Base-by-base conservation (phyloP, 2,888 invertebrate species). In the Zaprionus bogoriensis region DNA sequence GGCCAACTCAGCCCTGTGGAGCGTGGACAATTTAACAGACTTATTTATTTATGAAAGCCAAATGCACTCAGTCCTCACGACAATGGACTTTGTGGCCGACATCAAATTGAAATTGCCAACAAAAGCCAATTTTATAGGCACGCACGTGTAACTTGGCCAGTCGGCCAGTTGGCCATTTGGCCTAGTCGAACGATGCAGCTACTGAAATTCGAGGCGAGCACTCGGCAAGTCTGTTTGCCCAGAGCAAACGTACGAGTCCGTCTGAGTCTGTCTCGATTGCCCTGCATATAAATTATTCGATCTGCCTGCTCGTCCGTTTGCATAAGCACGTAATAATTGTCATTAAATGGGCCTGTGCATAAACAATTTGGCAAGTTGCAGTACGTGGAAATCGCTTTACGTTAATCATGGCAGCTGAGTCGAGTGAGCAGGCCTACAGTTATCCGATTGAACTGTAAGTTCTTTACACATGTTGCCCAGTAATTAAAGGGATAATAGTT, bases 11-110 rank as follows among this genome's bases (percentile, higher is more conserved):
- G 51, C 52, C n/a, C 48, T 54, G 17, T 59, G 57, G 48, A 69
- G 47, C 79, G 55, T 67, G 76, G 63, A 75, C 83, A 85, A 78
- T 80, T 80, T 85, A 82, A 78, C 66, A 78, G 72, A 65, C 76
- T 67, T 85, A 75, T 85, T 87, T 80, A 80, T 80, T 80, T 80
- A 80, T 80, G 76, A 87, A 68, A 65, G 52, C 51, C 67, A 75
- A 81, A 71, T 78, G 79, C 86, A 80, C 63, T 87, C 80, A 60
- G 60, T 61, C 55, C 50, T 44, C 58, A 47, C 20, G 59, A 68
- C 85, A 77, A 67, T 60, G 41, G 48, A 61, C 47, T 64, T 58
- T 86, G 64, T 75, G 85, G 55, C 64, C 48, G 61, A 74, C 61
- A 66, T 67, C 32, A 63, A 87, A 81, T 78, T 65, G 66, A 81